Evolutionary conservation across 2,888 invertebrate species (phyloP).

Genomic region (Tipula lateralis): DNA sequence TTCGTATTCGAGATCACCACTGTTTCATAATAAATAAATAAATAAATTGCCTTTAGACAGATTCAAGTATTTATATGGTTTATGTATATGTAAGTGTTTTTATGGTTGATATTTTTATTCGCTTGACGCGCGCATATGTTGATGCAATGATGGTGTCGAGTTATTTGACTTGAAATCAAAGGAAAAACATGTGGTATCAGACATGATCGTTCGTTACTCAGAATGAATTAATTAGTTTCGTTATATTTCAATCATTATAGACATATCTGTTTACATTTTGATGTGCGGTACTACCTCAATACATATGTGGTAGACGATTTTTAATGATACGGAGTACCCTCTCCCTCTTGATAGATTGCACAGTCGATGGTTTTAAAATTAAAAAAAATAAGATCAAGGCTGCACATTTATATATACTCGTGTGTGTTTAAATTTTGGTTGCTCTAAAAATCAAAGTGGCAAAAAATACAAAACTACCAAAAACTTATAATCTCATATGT

Average conservation of each 20-base stretch:
- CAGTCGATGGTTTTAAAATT: background rate
- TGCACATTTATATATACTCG: too few species aligned
- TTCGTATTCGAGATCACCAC: background rate
- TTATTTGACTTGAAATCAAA: background rate
- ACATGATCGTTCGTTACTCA: slow-evolving; percentile 1
- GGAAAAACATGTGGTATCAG: background rate
- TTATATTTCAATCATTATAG: background rate
- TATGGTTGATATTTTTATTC: background rate
- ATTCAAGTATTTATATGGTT: background rate
- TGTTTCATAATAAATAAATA: background rate
- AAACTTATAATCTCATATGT: background rate
- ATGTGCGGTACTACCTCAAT: background rate
- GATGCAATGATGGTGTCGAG: background rate
- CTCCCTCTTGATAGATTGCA: too few species aligned
- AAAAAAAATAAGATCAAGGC: background rate
- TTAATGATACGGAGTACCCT: too few species aligned
- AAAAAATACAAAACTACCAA: background rate
- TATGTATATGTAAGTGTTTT: background rate
- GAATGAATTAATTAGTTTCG: background rate
- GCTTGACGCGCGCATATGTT: background rate
- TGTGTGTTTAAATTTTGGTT: background rate
- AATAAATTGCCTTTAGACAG: background rate
- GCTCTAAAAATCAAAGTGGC: background rate
- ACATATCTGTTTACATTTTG: background rate
- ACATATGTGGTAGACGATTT: background rate